Conservation (phyloP, 2,113 vertebrate species). For the Colius striatus region DNA sequence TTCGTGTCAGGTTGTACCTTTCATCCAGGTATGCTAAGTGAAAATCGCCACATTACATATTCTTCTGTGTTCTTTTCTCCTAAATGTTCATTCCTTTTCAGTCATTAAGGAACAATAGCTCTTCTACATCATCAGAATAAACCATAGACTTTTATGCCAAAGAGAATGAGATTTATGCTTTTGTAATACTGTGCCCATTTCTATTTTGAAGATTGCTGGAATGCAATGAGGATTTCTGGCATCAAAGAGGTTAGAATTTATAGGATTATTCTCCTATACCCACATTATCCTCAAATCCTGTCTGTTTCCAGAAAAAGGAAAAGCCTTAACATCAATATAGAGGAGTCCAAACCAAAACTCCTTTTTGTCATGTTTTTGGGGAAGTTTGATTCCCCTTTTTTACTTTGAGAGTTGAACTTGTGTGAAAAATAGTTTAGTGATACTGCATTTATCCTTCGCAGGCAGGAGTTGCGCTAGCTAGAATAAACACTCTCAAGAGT, state of each 20-base stretch:
- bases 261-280: background rate
- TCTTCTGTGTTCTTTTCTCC: background rate
- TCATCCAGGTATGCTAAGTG: background rate
- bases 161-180: background rate
- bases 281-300: background rate
- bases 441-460: background rate
- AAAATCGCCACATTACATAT: background rate
- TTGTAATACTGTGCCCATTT: background rate
- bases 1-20: background rate
- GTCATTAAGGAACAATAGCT: background rate
- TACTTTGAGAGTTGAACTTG: background rate
- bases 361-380: background rate
- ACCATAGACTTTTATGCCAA: background rate
- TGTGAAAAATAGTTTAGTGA: background rate
- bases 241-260: background rate
- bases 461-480: background rate
- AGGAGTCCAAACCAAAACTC: background rate
- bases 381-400: background rate
- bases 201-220: background rate
- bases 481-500: background rate
- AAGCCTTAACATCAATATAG: background rate
- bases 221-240: background rate
- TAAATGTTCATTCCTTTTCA: background rate
- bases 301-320: background rate
- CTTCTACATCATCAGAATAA: background rate